Conservation (phyloP, 2,888 invertebrate species). For the Fabriciana adippe region DNA sequence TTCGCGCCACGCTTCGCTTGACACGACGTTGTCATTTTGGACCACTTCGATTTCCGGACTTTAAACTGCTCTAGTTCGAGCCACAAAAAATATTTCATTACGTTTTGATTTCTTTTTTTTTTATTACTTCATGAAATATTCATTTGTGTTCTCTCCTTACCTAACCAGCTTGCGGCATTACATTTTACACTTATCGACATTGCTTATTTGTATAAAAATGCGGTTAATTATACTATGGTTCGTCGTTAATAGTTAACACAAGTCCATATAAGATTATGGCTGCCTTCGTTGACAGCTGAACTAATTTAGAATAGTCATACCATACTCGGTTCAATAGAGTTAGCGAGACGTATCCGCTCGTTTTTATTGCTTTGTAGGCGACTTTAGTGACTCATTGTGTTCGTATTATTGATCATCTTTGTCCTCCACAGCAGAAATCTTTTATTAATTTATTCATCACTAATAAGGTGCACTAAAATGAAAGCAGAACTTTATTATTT, state of each 20-base stretch:
- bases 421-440: slow-evolving; percentile 23
- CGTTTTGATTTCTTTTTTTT: not conserved
- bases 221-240: not conserved
- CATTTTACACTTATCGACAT: not conserved
- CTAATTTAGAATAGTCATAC: slow-evolving; percentile 59
- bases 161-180: not conserved
- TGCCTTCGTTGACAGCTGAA: slow-evolving; percentile 47
- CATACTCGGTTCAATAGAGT: slow-evolving; percentile 49
- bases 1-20: slow-evolving; percentile 60
- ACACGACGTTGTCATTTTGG: slow-evolving; percentile 65
- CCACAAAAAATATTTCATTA: slow-evolving; percentile 47
- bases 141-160: not conserved
- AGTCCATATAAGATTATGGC: slow-evolving; percentile 51
- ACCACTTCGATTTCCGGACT: slow-evolving; percentile 61
- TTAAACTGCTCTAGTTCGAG: slow-evolving; percentile 43
- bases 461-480: not conserved
- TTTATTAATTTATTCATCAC: slow-evolving; percentile 4
- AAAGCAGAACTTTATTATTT: not conserved
- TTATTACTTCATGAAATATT: not conserved
- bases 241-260: slow-evolving; percentile 10
- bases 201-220: slow-evolving; percentile 16
- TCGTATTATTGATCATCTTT: slow-evolving; percentile 32
- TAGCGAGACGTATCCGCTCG: slow-evolving; percentile 52
- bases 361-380: slow-evolving; percentile 42
- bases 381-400: slow-evolving; percentile 33